Percentiles rank a stretch among this genome's conserved stretches.
phyloP scores from a whole-genome alignment of 2,113 vertebrate species.

The Misgurnus anguillicaudatus region DNA sequence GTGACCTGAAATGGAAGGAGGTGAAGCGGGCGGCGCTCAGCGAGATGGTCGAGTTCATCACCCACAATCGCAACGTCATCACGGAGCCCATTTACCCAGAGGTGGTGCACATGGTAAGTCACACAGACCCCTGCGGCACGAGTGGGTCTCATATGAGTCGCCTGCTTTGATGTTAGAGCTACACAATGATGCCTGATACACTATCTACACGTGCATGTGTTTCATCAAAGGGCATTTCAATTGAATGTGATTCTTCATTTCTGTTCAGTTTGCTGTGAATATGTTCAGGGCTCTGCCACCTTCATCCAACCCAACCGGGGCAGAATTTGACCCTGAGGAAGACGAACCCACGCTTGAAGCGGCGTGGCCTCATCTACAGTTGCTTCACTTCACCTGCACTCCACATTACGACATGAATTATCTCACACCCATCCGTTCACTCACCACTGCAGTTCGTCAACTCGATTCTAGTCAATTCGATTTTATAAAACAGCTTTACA shows the following conservation, averaged over 20 bases:
- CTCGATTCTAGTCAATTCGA: too few species aligned
- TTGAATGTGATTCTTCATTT: too few species aligned
- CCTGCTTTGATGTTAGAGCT: not conserved
- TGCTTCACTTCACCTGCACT: constrained; percentile 54
- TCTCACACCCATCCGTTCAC: too few species aligned
- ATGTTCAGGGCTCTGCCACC: constrained; percentile 97
- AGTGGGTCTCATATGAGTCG: not conserved
- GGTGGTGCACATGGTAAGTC: constrained; percentile 96
- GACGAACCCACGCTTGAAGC: constrained; percentile 97
- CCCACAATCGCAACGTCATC: constrained; percentile 94
- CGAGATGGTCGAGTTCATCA: constrained; percentile 99
- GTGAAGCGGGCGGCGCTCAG: constrained; percentile 95
- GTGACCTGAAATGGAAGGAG: constrained; percentile 99
- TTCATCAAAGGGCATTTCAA: not conserved
- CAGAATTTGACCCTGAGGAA: constrained; percentile 97
- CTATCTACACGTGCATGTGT: too few species aligned
- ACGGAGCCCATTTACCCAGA: constrained; percentile 97
- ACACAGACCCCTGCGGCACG: not conserved
- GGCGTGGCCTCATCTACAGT: constrained; percentile 97
- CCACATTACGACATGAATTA: too few species aligned
- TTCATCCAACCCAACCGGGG: constrained; percentile 96
- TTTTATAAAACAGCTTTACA: too few species aligned
- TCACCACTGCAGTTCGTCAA: too few species aligned
- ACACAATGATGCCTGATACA: too few species aligned
- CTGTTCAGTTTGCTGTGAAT: constrained; percentile 91